phyloP scores from a whole-genome alignment of 64 coral and sea anemone species.

The Porites australiensis region DNA sequence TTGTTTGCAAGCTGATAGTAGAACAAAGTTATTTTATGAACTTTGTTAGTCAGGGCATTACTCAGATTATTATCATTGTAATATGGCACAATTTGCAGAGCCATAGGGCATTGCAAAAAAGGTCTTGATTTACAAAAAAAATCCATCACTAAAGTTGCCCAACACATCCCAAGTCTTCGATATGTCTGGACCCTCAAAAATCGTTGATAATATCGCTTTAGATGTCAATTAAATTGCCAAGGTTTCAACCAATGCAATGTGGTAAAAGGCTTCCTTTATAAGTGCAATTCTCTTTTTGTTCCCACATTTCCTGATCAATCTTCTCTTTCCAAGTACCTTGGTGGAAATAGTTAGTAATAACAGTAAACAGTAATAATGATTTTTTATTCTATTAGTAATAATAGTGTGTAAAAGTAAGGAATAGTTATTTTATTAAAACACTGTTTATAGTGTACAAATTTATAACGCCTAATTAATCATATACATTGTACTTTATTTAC shows the following conservation, averaged over 20 bases:
- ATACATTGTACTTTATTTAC: too few relatives aligned
- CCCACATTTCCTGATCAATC: background rate
- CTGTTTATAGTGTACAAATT: too few relatives aligned
- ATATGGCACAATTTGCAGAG: slow-evolving; percentile 20
- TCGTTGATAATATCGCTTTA: background rate
- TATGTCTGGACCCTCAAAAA: background rate
- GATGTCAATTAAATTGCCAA: background rate
- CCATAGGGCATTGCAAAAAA: slow-evolving; percentile 24
- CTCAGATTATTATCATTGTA: slow-evolving; percentile 45
- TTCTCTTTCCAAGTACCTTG: slow-evolving; percentile 4
- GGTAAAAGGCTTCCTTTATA: slow-evolving; percentile 13
- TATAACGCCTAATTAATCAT: too few relatives aligned
- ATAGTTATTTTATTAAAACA: too few relatives aligned
- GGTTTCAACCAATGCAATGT: slow-evolving; percentile 43
- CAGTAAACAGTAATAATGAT: too few relatives aligned
- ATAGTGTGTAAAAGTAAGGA: too few relatives aligned
- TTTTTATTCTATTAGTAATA: too few relatives aligned
- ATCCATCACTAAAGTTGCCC: slow-evolving; percentile 4
- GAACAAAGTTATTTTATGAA: slow-evolving; percentile 32
- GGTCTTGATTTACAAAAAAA: slow-evolving; percentile 8
- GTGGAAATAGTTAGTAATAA: too few relatives aligned
- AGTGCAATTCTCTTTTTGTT: slow-evolving; percentile 7
- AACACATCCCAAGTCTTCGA: background rate
- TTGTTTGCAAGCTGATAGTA: slow-evolving; percentile 11
- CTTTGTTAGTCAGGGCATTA: slow-evolving; percentile 44